Percentiles rank a stretch among this genome's conserved stretches.
These are phyloP conservation scores for Gymnoscelis rufifasciata DNA, from an alignment of 2,888 invertebrate species.

Conservation along the genomic window DNA sequence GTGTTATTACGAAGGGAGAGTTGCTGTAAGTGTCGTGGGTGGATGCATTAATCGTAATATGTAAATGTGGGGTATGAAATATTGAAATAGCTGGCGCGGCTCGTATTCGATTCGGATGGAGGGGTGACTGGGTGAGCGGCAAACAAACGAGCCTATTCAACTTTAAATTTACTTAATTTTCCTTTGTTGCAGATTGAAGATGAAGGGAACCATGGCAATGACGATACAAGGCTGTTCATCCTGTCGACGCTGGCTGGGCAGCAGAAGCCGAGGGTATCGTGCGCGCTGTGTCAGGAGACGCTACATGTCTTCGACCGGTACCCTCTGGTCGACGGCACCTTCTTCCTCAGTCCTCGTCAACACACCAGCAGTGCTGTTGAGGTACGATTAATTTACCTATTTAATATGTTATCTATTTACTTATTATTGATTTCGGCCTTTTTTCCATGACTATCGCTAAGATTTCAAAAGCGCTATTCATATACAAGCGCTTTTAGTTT, in stretches of 20 bases:
- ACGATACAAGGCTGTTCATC: conserved; percentile 97
- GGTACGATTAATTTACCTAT: conserved; percentile 67
- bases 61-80: conserved; percentile 73
- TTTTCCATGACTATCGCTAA: no score
- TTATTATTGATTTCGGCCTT: no score
- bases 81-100: conserved; percentile 65
- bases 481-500: no score
- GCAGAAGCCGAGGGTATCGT: conserved; percentile 91
- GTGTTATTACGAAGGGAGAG: conserved; percentile 75
- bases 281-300: conserved; percentile 92
- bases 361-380: conserved; percentile 92
- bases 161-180: conserved; percentile 13
- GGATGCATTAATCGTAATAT: conserved; percentile 77
- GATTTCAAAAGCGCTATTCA: no score
- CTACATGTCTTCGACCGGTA: conserved; percentile 98
- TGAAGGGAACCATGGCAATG: conserved; percentile 98
- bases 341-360: conserved; percentile 97
- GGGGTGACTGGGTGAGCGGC: conserved; percentile 5
- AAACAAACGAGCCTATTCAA: conserved; percentile 12
- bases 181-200: conserved; percentile 93
- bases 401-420: not conserved
- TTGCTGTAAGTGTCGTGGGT: conserved; percentile 70
- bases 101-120: conserved; percentile 46
- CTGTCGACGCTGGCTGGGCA: conserved; percentile 95
- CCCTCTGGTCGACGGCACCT: conserved; percentile 97